Conservation (phyloP, 1,140 invertebrate species). For the Cherax quadricarinatus region DNA sequence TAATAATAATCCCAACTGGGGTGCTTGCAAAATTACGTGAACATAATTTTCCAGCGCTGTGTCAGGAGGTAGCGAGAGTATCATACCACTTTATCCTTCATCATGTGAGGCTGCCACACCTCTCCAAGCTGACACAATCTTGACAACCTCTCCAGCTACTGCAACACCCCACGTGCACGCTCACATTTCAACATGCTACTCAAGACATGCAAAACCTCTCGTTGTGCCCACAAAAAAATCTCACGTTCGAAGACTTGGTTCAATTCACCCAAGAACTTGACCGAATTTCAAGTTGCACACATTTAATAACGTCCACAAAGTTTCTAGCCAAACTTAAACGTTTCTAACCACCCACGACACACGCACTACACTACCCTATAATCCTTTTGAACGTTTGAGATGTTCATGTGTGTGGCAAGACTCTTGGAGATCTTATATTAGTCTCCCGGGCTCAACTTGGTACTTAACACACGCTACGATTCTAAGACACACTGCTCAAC, state of each 20-base stretch:
- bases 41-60: constrained; percentile 18
- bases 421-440: neutral
- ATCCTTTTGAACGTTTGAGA: neutral
- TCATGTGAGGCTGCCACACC: neutral
- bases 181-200: too few relatives aligned
- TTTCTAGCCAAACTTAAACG: neutral
- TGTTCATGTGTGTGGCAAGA: neutral
- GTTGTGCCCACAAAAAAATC: too few relatives aligned
- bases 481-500: neutral
- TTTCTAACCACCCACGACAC: neutral
- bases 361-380: neutral
- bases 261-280: neutral
- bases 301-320: neutral
- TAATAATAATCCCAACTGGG: too few relatives aligned
- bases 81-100: neutral
- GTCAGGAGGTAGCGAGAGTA: constrained; percentile 4
- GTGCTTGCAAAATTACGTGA: neutral
- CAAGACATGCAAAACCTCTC: too few relatives aligned
- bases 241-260: neutral
- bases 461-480: neutral
- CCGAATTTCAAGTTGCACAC: neutral
- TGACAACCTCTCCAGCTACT: too few relatives aligned
- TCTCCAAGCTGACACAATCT: neutral
- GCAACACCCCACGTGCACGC: too few relatives aligned
- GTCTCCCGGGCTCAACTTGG: neutral